Conservation (phyloP, 1,140 invertebrate genomes). For the Drosophila busckii region DNA sequence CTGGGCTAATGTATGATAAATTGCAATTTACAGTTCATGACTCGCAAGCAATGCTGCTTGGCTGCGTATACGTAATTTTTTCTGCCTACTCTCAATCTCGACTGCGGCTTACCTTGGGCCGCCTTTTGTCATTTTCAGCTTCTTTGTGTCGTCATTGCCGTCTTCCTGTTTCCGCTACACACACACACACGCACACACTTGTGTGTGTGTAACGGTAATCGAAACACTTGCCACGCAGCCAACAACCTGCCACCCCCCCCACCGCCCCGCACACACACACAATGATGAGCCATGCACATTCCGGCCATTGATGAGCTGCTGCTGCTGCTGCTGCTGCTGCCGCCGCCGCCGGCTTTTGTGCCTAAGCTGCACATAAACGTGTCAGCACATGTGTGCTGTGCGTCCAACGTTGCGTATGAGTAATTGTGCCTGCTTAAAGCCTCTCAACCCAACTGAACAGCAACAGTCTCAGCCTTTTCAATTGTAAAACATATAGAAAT, state of each 20-base stretch:
- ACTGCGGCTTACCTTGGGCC: background rate
- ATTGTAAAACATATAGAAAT: background rate
- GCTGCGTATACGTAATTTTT: slow-evolving; percentile 1
- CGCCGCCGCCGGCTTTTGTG: background rate
- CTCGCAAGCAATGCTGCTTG: background rate
- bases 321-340: too few species aligned
- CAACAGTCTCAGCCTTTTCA: background rate
- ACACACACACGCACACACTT: too few species aligned
- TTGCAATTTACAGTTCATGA: slow-evolving; percentile 20
- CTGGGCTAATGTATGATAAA: slow-evolving; percentile 26
- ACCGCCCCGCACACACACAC: too few species aligned
- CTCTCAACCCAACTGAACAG: background rate
- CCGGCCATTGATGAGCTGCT: background rate
- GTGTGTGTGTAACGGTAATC: too few species aligned
- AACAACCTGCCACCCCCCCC: background rate
- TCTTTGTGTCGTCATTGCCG: slow-evolving; percentile 15
- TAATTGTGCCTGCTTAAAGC: slow-evolving; percentile 12
- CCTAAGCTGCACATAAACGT: background rate
- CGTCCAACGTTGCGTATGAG: slow-evolving; percentile 28
- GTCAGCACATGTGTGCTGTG: slow-evolving; percentile 11
- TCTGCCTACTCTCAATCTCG: background rate
- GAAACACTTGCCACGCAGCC: background rate
- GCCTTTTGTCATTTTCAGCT: slow-evolving; percentile 12
- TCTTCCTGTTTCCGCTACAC: slow-evolving; percentile 11
- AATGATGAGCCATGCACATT: slow-evolving; percentile 25